Evolutionary conservation across 2,888 invertebrate genomes (phyloP).

Genomic region (Cataglyphis cursor): DNA sequence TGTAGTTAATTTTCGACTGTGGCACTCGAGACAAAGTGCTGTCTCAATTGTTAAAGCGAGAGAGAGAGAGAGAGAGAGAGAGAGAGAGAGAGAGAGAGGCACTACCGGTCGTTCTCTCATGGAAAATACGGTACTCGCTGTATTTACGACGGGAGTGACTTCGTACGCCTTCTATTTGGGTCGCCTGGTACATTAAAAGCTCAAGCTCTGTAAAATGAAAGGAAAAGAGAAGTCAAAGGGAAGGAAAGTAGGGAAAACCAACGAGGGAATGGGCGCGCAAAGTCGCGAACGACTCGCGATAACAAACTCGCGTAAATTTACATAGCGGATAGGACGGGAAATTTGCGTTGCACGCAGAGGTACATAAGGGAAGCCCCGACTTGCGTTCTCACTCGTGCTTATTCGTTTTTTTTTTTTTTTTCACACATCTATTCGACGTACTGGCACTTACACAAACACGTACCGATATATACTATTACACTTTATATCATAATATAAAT

Average conservation of each 20-base stretch:
- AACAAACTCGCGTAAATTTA: conserved; percentile 50
- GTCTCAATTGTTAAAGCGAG: conserved; percentile 48
- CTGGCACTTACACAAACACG: background rate
- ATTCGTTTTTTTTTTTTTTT: background rate
- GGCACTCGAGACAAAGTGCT: conserved; percentile 47
- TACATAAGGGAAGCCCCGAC: background rate
- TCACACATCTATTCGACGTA: background rate
- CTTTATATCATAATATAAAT: conserved; percentile 4
- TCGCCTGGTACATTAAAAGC: conserved; percentile 55
- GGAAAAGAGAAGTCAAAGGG: conserved; percentile 38
- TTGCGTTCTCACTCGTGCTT: background rate
- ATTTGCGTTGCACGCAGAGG: conserved; percentile 24
- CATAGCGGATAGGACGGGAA: conserved; percentile 31
- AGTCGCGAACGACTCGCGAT: conserved; percentile 36
- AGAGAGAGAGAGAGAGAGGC: conserved; percentile 28
- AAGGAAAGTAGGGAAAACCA: conserved; percentile 38
- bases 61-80: conserved; percentile 11
- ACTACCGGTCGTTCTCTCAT: conserved; percentile 42
- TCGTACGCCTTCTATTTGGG: conserved; percentile 40
- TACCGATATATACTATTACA: background rate
- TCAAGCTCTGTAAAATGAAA: conserved; percentile 38
- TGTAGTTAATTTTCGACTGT: conserved; percentile 34
- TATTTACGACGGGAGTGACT: conserved; percentile 52
- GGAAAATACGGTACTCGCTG: conserved; percentile 36
- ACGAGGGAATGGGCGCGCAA: conserved; percentile 31